phyloP scores from a whole-genome alignment of 1,140 invertebrate species.

The Megalonaias nervosa region DNA sequence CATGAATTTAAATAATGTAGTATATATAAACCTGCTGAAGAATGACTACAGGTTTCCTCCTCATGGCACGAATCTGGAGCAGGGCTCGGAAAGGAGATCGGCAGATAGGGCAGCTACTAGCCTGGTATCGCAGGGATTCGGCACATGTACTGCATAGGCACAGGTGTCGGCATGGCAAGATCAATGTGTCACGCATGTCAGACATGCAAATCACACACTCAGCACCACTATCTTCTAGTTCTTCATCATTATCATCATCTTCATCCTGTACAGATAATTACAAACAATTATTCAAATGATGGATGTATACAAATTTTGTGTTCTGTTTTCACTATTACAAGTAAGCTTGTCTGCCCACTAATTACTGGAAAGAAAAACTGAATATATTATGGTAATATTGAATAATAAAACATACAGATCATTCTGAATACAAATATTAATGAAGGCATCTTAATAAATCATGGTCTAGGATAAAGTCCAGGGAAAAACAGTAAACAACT shows the following conservation, averaged over 20 bases:
- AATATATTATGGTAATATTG: too few relatives aligned
- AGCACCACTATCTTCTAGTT: conserved; percentile 95
- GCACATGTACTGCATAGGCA: conserved; percentile 98
- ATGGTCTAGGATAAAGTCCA: too few relatives aligned
- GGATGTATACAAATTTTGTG: too few relatives aligned
- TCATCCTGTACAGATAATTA: not conserved
- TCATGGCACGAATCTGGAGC: conserved; percentile 94
- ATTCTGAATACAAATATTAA: too few relatives aligned
- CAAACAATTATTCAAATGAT: too few relatives aligned
- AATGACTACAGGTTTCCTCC: conserved; percentile 77
- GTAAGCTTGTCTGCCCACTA: too few relatives aligned
- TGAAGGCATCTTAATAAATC: too few relatives aligned
- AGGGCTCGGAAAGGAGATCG: conserved; percentile 96
- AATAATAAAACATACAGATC: too few relatives aligned
- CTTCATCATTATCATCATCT: conserved; percentile 76
- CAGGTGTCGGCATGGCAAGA: conserved; percentile 97
- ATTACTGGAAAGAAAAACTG: too few relatives aligned
- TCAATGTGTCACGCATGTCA: conserved; percentile 96
- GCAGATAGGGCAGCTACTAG: conserved; percentile 99
- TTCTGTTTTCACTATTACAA: too few relatives aligned
- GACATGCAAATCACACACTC: conserved; percentile 99
- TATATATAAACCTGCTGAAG: conserved; percentile 39
- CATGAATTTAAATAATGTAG: too few relatives aligned
- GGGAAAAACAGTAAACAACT: not conserved
- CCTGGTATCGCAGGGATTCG: conserved; percentile 96